phyloP scores from a whole-genome alignment of 1,140 invertebrate genomes.

The Penaeus japonicus region DNA sequence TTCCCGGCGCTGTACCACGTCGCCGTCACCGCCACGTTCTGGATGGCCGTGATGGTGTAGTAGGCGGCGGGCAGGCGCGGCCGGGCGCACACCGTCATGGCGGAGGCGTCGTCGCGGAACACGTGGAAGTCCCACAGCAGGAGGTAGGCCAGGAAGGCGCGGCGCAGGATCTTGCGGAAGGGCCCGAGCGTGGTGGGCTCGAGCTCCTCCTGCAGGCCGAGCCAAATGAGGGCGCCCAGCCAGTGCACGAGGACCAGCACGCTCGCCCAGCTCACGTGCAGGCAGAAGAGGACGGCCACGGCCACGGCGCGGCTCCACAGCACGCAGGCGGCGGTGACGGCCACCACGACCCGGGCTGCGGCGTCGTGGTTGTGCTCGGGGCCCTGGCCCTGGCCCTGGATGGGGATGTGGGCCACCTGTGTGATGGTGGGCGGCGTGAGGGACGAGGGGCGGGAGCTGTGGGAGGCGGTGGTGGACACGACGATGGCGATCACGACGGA shows the following conservation, averaged over 20 bases:
- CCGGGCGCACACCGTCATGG: constrained; percentile 47
- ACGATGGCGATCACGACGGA: constrained; percentile 39
- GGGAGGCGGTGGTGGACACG: constrained; percentile 41
- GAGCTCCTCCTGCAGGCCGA: constrained; percentile 48
- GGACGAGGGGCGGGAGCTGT: constrained; percentile 43
- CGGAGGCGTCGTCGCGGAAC: constrained; percentile 38
- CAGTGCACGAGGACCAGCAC: constrained; percentile 48
- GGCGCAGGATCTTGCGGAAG: constrained; percentile 22
- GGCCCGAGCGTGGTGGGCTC: constrained; percentile 23
- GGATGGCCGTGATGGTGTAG: constrained; percentile 46
- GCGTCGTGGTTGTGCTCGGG: constrained; percentile 35
- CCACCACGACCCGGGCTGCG: constrained; percentile 47
- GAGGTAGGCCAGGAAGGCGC: constrained; percentile 51
- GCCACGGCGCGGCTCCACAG: constrained; percentile 52
- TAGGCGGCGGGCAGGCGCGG: constrained; percentile 49
- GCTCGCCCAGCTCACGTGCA: constrained; percentile 40
- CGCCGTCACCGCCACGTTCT: constrained; percentile 46
- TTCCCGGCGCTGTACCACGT: constrained; percentile 43
- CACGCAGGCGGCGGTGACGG: constrained; percentile 45
- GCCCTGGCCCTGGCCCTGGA: neutral
- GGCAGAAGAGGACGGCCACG: constrained; percentile 46
- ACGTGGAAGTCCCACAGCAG: constrained; percentile 55
- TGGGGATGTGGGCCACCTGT: constrained; percentile 35
- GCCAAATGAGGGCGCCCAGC: constrained; percentile 50
- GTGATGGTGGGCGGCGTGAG: constrained; percentile 53